Conservation (phyloP, 2,797 vertebrate genomes). For the Microchirus variegatus region DNA sequence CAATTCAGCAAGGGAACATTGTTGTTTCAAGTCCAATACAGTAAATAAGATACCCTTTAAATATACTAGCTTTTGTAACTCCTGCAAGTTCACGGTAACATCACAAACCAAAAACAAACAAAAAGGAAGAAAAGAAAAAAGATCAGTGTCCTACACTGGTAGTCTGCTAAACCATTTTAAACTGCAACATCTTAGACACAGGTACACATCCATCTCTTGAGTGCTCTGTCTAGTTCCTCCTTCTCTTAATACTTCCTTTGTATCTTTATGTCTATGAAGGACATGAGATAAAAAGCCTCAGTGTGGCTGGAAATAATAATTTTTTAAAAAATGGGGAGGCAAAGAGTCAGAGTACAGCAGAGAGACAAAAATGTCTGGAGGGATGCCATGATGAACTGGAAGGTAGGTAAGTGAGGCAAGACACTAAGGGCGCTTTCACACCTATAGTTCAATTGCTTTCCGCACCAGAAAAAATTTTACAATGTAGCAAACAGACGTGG, state of each 20-base stretch:
- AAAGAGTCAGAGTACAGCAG: slow-evolving; percentile 29
- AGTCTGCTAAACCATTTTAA: slow-evolving; percentile 36
- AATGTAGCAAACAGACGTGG: too few species aligned
- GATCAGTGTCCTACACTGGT: too few species aligned
- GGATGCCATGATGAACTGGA: slow-evolving; percentile 22
- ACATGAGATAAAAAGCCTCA: slow-evolving; percentile 47
- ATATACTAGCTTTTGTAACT: not conserved
- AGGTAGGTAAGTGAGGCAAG: too few species aligned
- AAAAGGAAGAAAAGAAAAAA: too few species aligned
- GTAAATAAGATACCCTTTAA: slow-evolving; percentile 14
- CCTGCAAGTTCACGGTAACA: not conserved
- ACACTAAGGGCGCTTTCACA: too few species aligned
- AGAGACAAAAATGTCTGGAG: slow-evolving; percentile 43
- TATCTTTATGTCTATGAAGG: slow-evolving; percentile 35
- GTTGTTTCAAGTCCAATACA: slow-evolving; percentile 1
- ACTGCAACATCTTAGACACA: slow-evolving; percentile 41
- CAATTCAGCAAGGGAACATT: not conserved
- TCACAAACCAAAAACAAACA: too few species aligned
- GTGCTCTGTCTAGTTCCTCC: slow-evolving; percentile 6
- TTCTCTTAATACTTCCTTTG: not conserved
- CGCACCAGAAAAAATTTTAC: too few species aligned
- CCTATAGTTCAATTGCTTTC: too few species aligned
- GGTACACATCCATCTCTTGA: slow-evolving; percentile 28
- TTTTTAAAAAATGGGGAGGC: slow-evolving; percentile 22
- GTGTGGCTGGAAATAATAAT: slow-evolving; percentile 34